Evolutionary conservation across 1,140 invertebrate genomes (phyloP).

Genomic region (Contarinia nasturtii): DNA sequence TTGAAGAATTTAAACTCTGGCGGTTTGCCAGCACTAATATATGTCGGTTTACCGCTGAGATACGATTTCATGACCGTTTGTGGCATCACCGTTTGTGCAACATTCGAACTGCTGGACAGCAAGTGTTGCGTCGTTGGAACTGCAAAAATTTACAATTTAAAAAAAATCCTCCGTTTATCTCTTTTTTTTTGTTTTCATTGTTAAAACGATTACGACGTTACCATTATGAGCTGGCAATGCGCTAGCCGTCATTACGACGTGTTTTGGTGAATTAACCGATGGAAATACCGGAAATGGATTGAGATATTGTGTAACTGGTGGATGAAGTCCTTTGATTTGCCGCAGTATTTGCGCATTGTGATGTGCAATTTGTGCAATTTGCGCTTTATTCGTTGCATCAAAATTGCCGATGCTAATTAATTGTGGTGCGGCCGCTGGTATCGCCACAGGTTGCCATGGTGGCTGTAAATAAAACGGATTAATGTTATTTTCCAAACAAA

Average conservation of each 20-base stretch:
- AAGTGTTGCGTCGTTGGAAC: neutral
- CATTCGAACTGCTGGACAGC: neutral
- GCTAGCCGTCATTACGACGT: neutral
- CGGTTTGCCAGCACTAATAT: neutral
- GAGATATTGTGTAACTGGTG: neutral
- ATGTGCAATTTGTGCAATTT: conserved; percentile 1
- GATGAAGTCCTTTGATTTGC: conserved; percentile 3
- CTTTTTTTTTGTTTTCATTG: no score
- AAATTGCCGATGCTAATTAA: conserved; percentile 1
- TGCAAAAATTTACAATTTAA: neutral
- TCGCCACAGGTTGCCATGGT: neutral
- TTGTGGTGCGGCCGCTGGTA: neutral
- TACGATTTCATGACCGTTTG: neutral
- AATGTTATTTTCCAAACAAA: no score
- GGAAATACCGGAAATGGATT: neutral
- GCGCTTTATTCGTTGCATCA: neutral
- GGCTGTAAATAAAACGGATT: neutral
- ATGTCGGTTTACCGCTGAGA: neutral
- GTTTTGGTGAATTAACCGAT: neutral
- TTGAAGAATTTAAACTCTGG: neutral
- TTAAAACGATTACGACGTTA: no score
- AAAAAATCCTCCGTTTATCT: no score
- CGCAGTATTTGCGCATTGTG: conserved; percentile 1
- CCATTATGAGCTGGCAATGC: neutral
- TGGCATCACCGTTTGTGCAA: conserved; percentile 1